Conservation (phyloP, 92 coral and sea anemone species). For the Ricordea florida region DNA sequence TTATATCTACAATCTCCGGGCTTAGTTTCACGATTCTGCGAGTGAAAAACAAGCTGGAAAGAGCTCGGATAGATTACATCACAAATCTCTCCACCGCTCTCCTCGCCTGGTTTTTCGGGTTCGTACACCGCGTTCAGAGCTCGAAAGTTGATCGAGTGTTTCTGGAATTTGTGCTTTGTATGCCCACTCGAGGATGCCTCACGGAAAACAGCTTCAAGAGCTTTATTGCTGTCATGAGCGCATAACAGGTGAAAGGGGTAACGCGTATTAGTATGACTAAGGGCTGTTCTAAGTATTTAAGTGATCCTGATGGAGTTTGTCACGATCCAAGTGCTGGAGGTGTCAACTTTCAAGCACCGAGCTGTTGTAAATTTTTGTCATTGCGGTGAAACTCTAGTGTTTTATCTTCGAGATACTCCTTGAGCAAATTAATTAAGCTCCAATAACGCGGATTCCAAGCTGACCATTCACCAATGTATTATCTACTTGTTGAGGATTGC, state of each 20-base stretch:
- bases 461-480: slow-evolving; percentile 26
- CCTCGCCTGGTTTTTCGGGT: too few species aligned
- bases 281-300: slow-evolving; percentile 91
- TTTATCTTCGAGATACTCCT: slow-evolving; percentile 59
- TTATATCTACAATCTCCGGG: slow-evolving; percentile 96
- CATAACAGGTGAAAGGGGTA: slow-evolving; percentile 87
- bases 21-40: slow-evolving; percentile 51
- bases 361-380: slow-evolving; percentile 63
- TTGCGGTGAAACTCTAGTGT: slow-evolving; percentile 62
- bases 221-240: slow-evolving; percentile 91
- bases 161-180: slow-evolving; percentile 35
- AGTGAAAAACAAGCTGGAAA: slow-evolving; percentile 54
- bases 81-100: too few species aligned
- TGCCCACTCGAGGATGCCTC: slow-evolving; percentile 68
- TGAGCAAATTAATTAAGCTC: slow-evolving; percentile 70
- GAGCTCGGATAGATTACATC: slow-evolving; percentile 38
- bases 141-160: too few species aligned
- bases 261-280: slow-evolving; percentile 75
- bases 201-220: slow-evolving; percentile 78
- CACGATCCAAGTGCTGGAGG: slow-evolving; percentile 77
- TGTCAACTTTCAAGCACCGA: slow-evolving; percentile 86
- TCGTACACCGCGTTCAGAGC: too few species aligned
- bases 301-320: slow-evolving; percentile 90
- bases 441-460: slow-evolving; percentile 47
- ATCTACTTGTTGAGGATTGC: slow-evolving; percentile 54